Evolutionary conservation across 37 sponge, comb jelly and placozoan genomes (phyloP).

Genomic region (Halisarca cf. caerulea): DNA sequence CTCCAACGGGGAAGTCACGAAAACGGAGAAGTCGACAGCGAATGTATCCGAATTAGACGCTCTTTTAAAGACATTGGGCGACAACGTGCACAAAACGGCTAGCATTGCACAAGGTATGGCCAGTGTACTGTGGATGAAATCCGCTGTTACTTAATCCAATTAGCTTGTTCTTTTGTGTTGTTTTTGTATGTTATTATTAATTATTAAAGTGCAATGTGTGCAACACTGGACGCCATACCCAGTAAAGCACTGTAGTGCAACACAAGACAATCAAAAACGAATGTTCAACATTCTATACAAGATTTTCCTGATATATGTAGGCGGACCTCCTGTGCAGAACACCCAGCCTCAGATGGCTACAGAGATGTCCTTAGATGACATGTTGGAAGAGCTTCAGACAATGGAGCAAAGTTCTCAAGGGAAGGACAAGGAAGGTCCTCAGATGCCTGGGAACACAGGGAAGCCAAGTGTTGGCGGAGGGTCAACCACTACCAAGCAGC

Average conservation of each 20-base stretch:
- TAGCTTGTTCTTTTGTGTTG: no score
- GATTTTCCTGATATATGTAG: no score
- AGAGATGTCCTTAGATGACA: constrained; percentile 48
- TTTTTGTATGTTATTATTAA: no score
- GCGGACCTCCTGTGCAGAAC: neutral
- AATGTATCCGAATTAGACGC: constrained; percentile 53
- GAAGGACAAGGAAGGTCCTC: neutral
- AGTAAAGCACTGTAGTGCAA: no score
- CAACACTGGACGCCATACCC: no score
- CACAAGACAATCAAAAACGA: no score
- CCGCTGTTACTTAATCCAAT: no score
- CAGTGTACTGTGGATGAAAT: no score
- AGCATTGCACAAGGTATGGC: neutral
- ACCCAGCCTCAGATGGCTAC: constrained; percentile 1
- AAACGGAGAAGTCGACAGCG: constrained; percentile 4
- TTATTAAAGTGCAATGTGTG: no score
- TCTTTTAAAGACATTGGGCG: constrained; percentile 34
- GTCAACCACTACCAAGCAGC: constrained; percentile 84
- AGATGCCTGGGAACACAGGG: neutral
- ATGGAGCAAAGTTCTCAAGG: constrained; percentile 39
- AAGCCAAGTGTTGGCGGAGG: constrained; percentile 8
- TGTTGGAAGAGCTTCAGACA: constrained; percentile 73
- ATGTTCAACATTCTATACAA: no score
- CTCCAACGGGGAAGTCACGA: neutral
- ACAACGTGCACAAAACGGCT: neutral